phyloP scores from a whole-genome alignment of 2,888 invertebrate species.

The Ischnus inquisitorius region DNA sequence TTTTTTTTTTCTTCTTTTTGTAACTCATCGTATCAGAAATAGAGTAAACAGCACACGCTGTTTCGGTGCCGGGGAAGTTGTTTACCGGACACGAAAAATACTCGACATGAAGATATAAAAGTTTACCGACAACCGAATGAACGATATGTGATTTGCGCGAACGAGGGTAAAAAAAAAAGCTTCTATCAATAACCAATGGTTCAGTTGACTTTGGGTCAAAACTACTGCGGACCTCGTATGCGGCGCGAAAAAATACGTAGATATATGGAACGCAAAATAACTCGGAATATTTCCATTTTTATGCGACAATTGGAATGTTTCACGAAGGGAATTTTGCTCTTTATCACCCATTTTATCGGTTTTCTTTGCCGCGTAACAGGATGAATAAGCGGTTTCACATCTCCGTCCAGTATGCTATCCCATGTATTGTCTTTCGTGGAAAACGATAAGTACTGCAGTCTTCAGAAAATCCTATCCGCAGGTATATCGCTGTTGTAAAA shows the following conservation, averaged over 20 bases:
- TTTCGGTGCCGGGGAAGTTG: not conserved
- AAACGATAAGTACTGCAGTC: too few species aligned
- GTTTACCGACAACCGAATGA: constrained; percentile 1
- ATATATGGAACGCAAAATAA: too few species aligned
- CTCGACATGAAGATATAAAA: constrained; percentile 7
- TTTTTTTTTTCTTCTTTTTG: not conserved
- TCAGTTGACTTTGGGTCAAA: not conserved
- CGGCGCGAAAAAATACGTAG: not conserved
- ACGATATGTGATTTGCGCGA: not conserved
- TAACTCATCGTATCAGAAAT: not conserved
- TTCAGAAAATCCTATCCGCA: too few species aligned
- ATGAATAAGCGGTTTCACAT: too few species aligned
- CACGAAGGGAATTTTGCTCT: not conserved
- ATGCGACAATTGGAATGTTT: too few species aligned
- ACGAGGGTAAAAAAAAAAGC: not conserved
- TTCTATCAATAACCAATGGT: not conserved
- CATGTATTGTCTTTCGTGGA: too few species aligned
- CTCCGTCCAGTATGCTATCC: too few species aligned
- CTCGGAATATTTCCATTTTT: too few species aligned
- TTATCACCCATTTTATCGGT: too few species aligned
- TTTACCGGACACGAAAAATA: not conserved
- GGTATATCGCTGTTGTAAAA: too few species aligned
- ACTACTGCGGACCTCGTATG: not conserved
- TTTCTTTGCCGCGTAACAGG: too few species aligned
- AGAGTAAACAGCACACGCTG: constrained; percentile 3